Conservation (phyloP, 2,888 invertebrate genomes). For the Venusia cambrica region DNA sequence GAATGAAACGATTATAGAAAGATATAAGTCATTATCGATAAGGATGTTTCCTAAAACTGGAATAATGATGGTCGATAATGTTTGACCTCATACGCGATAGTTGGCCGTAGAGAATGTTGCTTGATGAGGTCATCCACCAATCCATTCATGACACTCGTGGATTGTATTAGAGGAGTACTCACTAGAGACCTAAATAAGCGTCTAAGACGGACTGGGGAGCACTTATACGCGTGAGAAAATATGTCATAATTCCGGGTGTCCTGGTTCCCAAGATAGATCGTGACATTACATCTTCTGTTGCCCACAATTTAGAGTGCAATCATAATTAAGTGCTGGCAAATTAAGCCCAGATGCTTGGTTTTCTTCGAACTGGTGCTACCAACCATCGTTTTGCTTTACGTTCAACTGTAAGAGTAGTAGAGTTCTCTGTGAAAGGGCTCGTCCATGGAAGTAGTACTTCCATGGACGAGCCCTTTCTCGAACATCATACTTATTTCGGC, state of each 20-base stretch:
- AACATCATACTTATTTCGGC: no score
- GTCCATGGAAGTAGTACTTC: no score
- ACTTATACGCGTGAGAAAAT: slow-evolving; percentile 22
- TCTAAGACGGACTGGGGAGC: slow-evolving; percentile 20
- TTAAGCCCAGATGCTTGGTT: neutral
- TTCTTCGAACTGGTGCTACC: no score
- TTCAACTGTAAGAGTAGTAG: no score
- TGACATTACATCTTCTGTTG: slow-evolving; percentile 10
- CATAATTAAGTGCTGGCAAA: slow-evolving; percentile 6
- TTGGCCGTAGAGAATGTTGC: no score
- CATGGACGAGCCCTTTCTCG: no score
- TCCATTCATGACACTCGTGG: slow-evolving; percentile 2
- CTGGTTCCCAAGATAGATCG: slow-evolving; percentile 7
- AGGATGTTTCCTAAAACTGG: slow-evolving; percentile 3
- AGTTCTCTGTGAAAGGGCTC: no score
- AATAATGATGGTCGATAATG: slow-evolving; percentile 18
- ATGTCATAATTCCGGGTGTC: slow-evolving; percentile 1
- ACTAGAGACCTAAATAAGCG: slow-evolving; percentile 1
- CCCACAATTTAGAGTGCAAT: slow-evolving; percentile 1
- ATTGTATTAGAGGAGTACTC: no score
- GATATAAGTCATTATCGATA: no score
- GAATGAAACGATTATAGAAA: no score
- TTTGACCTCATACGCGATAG: slow-evolving; percentile 18
- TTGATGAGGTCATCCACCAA: slow-evolving; percentile 44
- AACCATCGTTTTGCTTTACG: no score